Percentiles rank a stretch among this genome's conserved stretches.
phyloP scores from a whole-genome alignment of 2,797 vertebrate genomes.

The Buphagus erythrorhynchus region DNA sequence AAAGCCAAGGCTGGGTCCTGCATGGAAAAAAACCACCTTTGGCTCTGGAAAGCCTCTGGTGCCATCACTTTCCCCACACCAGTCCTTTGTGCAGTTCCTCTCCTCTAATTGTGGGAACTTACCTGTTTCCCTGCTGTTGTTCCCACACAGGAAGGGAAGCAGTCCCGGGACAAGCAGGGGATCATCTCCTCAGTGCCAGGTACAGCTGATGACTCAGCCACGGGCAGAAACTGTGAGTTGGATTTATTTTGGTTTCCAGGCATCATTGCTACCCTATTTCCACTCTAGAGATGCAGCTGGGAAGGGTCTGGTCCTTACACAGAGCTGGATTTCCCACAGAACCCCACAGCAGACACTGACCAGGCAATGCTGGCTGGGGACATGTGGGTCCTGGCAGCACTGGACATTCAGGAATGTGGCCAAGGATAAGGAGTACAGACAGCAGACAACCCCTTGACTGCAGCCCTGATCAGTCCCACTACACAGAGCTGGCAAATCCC shows the following conservation, averaged over 20 bases:
- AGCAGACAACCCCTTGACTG: rapidly evolving
- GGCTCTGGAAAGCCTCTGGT: not conserved
- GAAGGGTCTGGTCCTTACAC: not conserved
- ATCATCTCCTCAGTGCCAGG: not conserved
- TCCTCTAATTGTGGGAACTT: not conserved
- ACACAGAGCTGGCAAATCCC: not conserved
- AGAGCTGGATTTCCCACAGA: rapidly evolving
- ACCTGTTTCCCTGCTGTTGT: not conserved
- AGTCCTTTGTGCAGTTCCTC: not conserved
- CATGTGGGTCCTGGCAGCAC: not conserved
- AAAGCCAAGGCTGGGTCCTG: not conserved
- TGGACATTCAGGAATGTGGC: not conserved
- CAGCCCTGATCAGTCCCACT: not conserved
- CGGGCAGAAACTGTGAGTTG: slow-evolving; percentile 28
- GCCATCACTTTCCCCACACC: rapidly evolving
- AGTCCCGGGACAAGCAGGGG: rapidly evolving
- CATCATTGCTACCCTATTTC: not conserved
- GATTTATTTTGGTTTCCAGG: not conserved
- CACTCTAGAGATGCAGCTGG: not conserved
- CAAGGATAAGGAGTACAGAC: not conserved
- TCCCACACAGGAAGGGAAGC: slow-evolving; percentile 17
- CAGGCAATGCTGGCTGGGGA: rapidly evolving
- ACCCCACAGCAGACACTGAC: not conserved
- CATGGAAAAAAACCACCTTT: not conserved
- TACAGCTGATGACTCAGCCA: not conserved